Conservation (phyloP, 2,797 vertebrate species). For the Sarcoramphus papa region DNA sequence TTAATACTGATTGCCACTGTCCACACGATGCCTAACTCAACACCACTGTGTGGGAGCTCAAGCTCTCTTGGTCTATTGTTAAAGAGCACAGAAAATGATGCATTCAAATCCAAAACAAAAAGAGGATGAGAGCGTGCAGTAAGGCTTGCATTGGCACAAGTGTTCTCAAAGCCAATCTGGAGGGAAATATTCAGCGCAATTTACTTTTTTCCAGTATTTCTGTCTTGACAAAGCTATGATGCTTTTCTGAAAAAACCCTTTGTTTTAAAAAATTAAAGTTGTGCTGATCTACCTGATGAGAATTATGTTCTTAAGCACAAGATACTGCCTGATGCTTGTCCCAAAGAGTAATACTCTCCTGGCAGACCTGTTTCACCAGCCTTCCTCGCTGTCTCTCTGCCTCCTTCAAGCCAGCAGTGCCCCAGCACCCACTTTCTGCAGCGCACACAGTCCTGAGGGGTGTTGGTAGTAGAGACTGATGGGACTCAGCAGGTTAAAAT, state of each 20-base stretch:
- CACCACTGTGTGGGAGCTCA: background rate
- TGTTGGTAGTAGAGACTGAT: background rate
- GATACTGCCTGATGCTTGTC: background rate
- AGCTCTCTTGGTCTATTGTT: background rate
- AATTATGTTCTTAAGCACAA: background rate
- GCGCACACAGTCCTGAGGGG: rapidly evolving
- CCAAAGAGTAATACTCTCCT: background rate
- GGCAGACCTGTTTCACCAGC: background rate
- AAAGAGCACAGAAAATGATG: background rate
- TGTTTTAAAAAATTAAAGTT: background rate
- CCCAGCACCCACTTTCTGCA: background rate
- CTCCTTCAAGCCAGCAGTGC: background rate
- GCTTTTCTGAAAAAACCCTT: background rate
- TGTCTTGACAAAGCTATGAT: background rate
- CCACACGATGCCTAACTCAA: background rate
- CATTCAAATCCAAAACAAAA: background rate
- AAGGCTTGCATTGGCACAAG: background rate
- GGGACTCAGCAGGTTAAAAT: background rate
- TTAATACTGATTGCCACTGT: background rate
- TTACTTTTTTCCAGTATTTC: background rate
- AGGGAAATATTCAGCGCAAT: background rate
- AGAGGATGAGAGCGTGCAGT: background rate
- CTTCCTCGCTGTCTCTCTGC: background rate
- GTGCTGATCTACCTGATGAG: background rate
- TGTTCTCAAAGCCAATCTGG: background rate